phyloP scores from a whole-genome alignment of 2,113 vertebrate species.

The Micronycteris hirsuta region DNA sequence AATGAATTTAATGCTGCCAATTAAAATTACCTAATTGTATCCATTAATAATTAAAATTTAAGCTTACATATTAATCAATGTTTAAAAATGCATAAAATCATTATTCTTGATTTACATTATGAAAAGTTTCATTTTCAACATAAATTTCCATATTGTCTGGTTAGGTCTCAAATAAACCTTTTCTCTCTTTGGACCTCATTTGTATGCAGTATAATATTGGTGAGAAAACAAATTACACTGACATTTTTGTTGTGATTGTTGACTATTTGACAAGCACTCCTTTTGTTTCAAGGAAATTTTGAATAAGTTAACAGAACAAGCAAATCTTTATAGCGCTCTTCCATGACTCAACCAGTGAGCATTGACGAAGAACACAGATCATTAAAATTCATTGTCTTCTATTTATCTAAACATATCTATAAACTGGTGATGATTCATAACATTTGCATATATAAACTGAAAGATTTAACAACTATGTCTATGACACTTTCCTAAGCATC shows the following conservation, averaged over 20 bases:
- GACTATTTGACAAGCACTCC: slow-evolving; percentile 12
- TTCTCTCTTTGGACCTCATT: not conserved
- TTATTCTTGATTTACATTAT: not conserved
- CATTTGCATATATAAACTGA: not conserved
- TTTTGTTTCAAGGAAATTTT: not conserved
- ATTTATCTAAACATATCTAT: not conserved
- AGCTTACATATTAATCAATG: not conserved
- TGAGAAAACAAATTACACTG: slow-evolving; percentile 1
- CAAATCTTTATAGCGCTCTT: not conserved
- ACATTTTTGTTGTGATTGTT: not conserved
- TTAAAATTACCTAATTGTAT: not conserved
- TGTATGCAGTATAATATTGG: not conserved
- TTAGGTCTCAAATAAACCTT: not conserved
- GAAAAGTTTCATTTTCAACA: not conserved
- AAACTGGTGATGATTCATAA: not conserved
- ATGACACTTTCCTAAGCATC: not conserved
- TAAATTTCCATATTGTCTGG: not conserved
- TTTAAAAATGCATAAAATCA: not conserved
- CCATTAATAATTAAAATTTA: not conserved
- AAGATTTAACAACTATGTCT: not conserved
- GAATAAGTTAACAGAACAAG: not conserved
- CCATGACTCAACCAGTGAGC: not conserved
- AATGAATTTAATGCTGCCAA: not conserved
- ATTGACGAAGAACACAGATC: not conserved
- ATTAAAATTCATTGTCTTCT: slow-evolving; percentile 10